Evolutionary conservation across 2,888 invertebrate genomes (phyloP), one percentile per base, ranked within the genome.

Genomic region (Argynnis bischoffii): DNA sequence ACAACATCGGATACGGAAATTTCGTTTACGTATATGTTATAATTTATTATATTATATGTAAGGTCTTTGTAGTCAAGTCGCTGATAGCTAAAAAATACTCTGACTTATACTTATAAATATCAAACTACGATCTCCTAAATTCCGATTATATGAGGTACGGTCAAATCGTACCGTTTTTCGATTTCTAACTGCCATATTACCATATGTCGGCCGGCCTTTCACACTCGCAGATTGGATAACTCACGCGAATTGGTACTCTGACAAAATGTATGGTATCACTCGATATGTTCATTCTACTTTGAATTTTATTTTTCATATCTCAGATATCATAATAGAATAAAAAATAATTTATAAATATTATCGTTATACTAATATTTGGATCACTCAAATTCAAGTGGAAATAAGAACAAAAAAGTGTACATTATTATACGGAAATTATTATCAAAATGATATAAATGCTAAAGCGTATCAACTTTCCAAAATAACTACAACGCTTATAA

Each of bases 121-220:
- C 8, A 41, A 11, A 2, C 35, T 41, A 8, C 35, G 11, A 41
- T 41, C 35, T 41, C 57, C 57, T 21, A 51, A 57, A 55, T 69
- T 51, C 51, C 47, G 53, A 61, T 64, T 48, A 54, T 57, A 41
- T 64, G 57, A 59, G 78, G 80, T 80, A 73, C 74, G 74, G 61
- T 75, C 74, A 66, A 72, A 69, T 77, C 35, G 61, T 48, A 61
- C 76, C 80, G 82, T 83, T 84, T 85, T 86, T 82, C 83, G 85
- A 88, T 90, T 90, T 90, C 90, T 89, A 90, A 87, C 84, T 77
- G 77, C 77, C 79, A 79, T 79, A 90, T 90, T 89, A 86, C 81
- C 88, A 90, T 90, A 88, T 80, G 80, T 79, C 84, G 76, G 76
- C 61, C 77, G 82, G 88, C 90, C 89, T 89, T 88, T 90, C 89